Conservation (phyloP, 2,113 vertebrate genomes). For the Pogonocichla stellata region DNA sequence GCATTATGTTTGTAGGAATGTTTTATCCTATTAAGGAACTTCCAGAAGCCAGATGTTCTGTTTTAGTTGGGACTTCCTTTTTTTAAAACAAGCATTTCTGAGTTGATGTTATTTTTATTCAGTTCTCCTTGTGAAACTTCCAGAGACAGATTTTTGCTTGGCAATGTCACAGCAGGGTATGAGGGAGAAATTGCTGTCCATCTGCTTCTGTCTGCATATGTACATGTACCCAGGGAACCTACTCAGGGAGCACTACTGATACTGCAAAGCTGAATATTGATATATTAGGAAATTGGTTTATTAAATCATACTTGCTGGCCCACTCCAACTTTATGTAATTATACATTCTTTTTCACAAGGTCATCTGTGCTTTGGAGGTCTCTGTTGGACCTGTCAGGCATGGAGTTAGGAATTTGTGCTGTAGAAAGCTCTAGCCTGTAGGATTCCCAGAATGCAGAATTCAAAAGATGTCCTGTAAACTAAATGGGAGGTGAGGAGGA, state of each 20-base stretch:
- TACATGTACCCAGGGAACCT: neutral
- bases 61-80: neutral
- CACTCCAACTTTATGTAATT: neutral
- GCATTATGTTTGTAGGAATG: neutral
- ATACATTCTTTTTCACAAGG: neutral
- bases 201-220: neutral
- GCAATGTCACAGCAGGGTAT: neutral
- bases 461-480: neutral
- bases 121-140: conserved; percentile 3
- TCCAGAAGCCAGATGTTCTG: neutral
- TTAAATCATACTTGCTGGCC: neutral
- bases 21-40: conserved; percentile 18
- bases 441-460: neutral
- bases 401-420: neutral
- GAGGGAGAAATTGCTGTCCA: neutral
- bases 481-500: neutral
- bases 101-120: conserved; percentile 43
- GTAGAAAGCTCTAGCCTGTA: neutral
- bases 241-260: neutral
- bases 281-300: neutral
- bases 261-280: neutral
- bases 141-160: neutral
- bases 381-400: neutral
- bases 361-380: neutral
- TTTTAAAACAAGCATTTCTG: neutral